Percentiles rank a stretch among this genome's conserved stretches.
Conservation (phyloP, 2,797 vertebrate genomes). For the Lepilemur ruficaudatus region DNA sequence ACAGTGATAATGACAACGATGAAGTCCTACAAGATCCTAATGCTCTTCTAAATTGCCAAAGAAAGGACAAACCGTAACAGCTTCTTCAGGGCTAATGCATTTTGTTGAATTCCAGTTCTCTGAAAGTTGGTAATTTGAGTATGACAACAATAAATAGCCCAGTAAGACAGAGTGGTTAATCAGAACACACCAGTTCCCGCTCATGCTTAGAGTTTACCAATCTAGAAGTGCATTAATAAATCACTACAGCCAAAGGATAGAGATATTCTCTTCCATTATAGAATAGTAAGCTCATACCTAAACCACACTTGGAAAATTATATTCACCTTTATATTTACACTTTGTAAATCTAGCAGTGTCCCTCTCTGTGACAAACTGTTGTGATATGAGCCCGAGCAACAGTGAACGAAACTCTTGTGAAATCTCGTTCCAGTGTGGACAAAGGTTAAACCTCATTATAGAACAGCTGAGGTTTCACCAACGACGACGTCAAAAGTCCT, state of each 20-base stretch:
- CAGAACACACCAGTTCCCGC: background rate
- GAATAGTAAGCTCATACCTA: background rate
- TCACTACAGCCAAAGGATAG: background rate
- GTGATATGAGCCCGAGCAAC: background rate
- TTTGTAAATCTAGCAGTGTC: background rate
- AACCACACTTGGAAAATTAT: background rate
- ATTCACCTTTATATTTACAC: background rate
- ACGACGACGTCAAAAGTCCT: background rate
- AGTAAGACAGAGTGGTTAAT: background rate
- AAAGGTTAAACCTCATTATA: slow-evolving; percentile 51
- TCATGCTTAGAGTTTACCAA: background rate
- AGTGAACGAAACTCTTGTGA: background rate
- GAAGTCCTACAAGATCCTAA: background rate
- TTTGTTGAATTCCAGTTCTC: background rate
- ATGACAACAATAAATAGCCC: background rate
- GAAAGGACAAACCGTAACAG: background rate
- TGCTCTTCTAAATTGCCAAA: background rate
- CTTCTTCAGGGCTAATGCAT: background rate
- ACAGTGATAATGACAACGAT: background rate
- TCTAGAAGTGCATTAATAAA: background rate
- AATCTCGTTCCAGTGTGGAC: slow-evolving; percentile 19
- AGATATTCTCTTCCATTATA: background rate
- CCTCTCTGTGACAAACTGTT: background rate
- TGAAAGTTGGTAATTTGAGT: background rate
- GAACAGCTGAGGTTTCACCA: slow-evolving; percentile 32